A percentile compares a stretch with the other conserved stretches of the same genome.
Evolutionary conservation across 1,140 invertebrate species (phyloP).

Genomic region (Pogonognathellus flavescens): DNA sequence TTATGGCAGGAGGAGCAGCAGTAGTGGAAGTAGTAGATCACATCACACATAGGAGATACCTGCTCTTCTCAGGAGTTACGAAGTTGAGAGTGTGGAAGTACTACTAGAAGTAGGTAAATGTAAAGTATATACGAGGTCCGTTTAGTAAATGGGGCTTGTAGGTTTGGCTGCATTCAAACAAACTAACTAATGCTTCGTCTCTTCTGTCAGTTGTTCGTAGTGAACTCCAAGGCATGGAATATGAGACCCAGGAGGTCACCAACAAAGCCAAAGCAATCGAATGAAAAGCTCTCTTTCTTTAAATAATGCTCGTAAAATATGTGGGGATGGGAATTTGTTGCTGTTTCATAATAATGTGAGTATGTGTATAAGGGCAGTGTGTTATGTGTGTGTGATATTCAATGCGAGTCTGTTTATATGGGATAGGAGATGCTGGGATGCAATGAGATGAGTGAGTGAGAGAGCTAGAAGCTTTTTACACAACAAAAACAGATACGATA

Average conservation of each 20-base stretch:
- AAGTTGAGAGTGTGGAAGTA: too few species aligned
- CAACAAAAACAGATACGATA: too few species aligned
- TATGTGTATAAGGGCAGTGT: too few species aligned
- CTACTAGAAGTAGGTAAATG: too few species aligned
- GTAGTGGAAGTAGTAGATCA: not conserved
- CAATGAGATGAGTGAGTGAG: too few species aligned
- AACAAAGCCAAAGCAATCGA: constrained; percentile 31
- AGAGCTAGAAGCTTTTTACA: too few species aligned
- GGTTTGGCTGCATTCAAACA: not conserved
- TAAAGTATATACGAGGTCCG: too few species aligned
- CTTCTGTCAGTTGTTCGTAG: constrained; percentile 5
- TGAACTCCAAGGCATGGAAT: constrained; percentile 10
- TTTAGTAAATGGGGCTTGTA: too few species aligned
- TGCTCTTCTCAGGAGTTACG: too few species aligned
- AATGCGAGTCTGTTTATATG: too few species aligned
- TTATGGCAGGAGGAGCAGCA: not conserved
- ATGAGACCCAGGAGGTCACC: constrained; percentile 41
- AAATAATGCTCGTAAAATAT: constrained; percentile 42
- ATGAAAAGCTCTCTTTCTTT: constrained; percentile 46
- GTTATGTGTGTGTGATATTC: too few species aligned
- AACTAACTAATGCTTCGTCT: constrained; percentile 1
- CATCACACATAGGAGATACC: not conserved
- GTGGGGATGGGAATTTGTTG: constrained; percentile 28
- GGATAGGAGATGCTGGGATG: too few species aligned
- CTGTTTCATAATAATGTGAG: constrained; percentile 10